These are phyloP conservation scores for Calcarius ornatus DNA, from an alignment of 2,113 vertebrate species.

Conservation along the genomic window DNA sequence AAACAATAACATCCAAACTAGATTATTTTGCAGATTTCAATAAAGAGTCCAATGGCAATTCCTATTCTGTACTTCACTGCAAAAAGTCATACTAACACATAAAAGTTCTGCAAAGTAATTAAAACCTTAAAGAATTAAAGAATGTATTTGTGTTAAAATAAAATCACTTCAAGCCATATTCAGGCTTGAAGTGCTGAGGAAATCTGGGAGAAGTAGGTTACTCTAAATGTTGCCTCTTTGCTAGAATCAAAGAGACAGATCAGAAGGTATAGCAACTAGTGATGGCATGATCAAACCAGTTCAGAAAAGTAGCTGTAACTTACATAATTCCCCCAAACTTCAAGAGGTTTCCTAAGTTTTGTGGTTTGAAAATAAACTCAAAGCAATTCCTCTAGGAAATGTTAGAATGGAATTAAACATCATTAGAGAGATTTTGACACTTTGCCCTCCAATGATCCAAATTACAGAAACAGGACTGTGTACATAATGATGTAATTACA, in stretches of 20 bases:
- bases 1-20: not conserved
- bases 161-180: not conserved
- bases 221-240: not conserved
- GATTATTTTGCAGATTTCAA: not conserved
- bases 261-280: not conserved
- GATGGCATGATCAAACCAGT: not conserved
- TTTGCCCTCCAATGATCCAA: constrained; percentile 70
- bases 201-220: not conserved
- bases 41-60: not conserved
- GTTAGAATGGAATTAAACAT: constrained; percentile 67
- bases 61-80: not conserved
- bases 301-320: not conserved
- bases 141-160: not conserved
- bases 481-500: constrained; percentile 80
- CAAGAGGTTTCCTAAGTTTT: not conserved
- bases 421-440: constrained; percentile 71
- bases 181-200: not conserved
- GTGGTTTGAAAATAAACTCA: constrained; percentile 22
- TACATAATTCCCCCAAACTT: not conserved
- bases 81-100: not conserved
- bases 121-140: not conserved
- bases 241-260: not conserved
- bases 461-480: constrained; percentile 69
- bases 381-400: constrained; percentile 54
- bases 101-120: not conserved